Evolutionary conservation across 2,888 invertebrate genomes (phyloP), one percentile per base, ranked within the genome.

Genomic region (Tipula helvola): DNA sequence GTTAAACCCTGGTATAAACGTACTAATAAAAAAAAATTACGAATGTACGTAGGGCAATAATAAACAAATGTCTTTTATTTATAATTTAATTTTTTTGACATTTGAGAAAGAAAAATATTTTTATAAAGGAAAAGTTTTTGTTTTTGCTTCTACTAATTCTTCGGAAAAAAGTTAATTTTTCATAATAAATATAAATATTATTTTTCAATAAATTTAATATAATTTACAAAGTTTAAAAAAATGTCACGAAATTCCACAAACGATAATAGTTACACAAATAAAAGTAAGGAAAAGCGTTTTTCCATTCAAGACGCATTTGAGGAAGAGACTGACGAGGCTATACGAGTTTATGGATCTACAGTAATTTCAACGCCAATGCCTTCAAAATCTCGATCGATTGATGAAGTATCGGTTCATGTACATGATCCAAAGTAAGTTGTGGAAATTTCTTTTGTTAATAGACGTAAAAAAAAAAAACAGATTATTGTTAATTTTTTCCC

Each of bases 301-400:
- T 96, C 96, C 86, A 96, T 96, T 89, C 96, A 96, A 91, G 96
- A 96, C 91, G 96, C 96, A 13, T 96, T 96, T 90, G 96, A 96
- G 90, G 96, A 96, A 90, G 96, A 96, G 90, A 96, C 96, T 85
- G 96, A 96, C 90, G 96, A 96, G 90, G 95, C 95, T 87, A 94
- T 96, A 89, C 94, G 95, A 90, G 95, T 96, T 85, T 96, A 96
- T 91, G 96, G 96, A 86, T 94, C 96, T 86, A 95, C 95, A 86
- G 94, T 94, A 88, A 95, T 95, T 90, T 93, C 95, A 89, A 94
- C 95, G 88, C 95, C 95, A 89, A 92, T 95, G 89, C 93, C 93
- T 88, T 93, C 93, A 87, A 92, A 93, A 90, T 92, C 92, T 88
- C 91, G 92, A 89, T 92, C 92, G 87, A 92, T 93, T 87, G 92